phyloP scores from a whole-genome alignment of 1,140 invertebrate species.

The Agraylea sexmaculata region DNA sequence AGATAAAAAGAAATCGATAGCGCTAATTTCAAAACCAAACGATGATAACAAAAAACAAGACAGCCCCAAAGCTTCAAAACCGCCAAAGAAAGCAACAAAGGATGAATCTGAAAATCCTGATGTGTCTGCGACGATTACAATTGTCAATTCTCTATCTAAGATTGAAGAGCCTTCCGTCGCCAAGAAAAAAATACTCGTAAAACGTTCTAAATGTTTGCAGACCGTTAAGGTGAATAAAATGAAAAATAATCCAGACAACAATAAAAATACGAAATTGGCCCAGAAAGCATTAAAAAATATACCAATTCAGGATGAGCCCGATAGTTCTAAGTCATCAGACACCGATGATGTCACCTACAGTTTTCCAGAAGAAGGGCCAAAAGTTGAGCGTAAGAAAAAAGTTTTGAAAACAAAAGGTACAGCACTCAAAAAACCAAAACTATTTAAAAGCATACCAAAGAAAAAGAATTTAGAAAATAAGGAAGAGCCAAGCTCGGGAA shows the following conservation, averaged over 20 bases:
- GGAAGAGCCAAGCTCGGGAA: not conserved
- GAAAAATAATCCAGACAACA: constrained; percentile 8
- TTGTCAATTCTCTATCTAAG: too few relatives aligned
- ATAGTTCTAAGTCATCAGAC: constrained; percentile 1
- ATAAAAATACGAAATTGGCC: constrained; percentile 6
- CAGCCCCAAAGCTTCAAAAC: too few relatives aligned
- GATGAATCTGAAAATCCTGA: constrained; percentile 1
- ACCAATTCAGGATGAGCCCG: constrained; percentile 4
- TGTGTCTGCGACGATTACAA: too few relatives aligned
- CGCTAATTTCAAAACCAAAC: constrained; percentile 3
- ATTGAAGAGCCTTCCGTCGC: too few relatives aligned
- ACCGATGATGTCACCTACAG: constrained; percentile 10
- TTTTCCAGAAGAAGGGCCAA: constrained; percentile 6
- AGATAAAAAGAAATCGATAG: constrained; percentile 15
- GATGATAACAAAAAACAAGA: too few relatives aligned
- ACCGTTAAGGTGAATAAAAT: constrained; percentile 11
- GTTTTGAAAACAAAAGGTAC: too few relatives aligned
- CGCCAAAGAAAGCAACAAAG: constrained; percentile 9
- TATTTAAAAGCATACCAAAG: constrained; percentile 14
- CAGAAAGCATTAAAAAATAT: constrained; percentile 6
- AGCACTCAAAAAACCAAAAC: constrained; percentile 12
- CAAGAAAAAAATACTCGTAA: not conserved
- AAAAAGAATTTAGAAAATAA: constrained; percentile 13
- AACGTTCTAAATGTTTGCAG: not conserved
- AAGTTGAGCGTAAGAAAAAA: constrained; percentile 1